Evolutionary conservation across 2,113 vertebrate species (phyloP).

Genomic region (Poicephalus gulielmi): DNA sequence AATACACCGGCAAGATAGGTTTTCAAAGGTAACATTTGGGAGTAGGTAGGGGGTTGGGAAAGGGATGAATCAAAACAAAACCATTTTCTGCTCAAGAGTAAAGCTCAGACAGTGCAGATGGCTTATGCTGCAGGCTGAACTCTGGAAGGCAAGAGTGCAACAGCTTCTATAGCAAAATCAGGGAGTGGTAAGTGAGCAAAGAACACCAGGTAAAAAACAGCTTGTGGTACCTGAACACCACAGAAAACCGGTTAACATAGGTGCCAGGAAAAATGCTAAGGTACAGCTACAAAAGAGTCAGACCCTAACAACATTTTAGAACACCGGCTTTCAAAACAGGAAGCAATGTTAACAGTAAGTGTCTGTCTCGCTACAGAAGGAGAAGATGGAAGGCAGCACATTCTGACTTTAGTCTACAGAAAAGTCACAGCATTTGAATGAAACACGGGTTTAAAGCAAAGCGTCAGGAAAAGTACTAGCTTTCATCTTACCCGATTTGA

Average conservation of each 20-base stretch:
- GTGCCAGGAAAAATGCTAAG: background rate
- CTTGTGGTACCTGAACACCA: background rate
- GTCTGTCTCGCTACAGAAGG: background rate
- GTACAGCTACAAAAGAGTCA: background rate
- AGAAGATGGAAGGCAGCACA: background rate
- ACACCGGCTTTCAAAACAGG: background rate
- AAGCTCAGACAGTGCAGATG: background rate
- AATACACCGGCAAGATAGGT: background rate
- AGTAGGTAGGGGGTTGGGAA: background rate
- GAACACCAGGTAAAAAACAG: background rate
- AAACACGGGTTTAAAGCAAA: background rate
- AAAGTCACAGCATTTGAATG: background rate
- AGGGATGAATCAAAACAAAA: background rate
- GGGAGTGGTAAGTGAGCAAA: background rate
- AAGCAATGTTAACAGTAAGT: background rate
- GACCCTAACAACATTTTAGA: background rate
- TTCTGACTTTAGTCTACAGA: background rate
- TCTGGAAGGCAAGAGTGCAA: background rate
- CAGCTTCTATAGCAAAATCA: background rate
- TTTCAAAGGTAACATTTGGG: background rate
- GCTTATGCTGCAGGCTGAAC: background rate
- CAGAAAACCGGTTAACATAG: background rate
- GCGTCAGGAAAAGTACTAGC: background rate
- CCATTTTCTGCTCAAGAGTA: background rate
- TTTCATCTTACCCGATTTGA: conserved; percentile 33